Percentiles rank a stretch among this genome's conserved stretches.
Evolutionary conservation across 2,888 invertebrate genomes (phyloP).

Genomic region (Cistogaster globosa): DNA sequence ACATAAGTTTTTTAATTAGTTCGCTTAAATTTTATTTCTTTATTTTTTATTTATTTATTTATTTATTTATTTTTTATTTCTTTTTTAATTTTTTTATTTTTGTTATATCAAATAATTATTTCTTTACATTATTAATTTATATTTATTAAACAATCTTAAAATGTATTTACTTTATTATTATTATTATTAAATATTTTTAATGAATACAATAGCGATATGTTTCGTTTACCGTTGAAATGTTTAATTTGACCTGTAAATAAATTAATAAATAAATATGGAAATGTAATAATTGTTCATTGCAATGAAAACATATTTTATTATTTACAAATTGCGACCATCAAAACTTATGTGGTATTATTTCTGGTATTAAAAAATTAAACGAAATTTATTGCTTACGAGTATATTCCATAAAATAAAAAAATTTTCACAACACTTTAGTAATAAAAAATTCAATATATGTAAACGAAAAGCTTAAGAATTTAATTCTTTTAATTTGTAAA

Average conservation of each 20-base stretch:
- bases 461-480: too few relatives aligned
- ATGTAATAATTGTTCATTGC: not conserved
- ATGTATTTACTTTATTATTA: constrained; percentile 1
- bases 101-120: not conserved
- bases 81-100: not conserved
- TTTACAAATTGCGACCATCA: too few relatives aligned
- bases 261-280: not conserved
- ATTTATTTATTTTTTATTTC: not conserved
- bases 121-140: not conserved
- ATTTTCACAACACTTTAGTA: too few relatives aligned
- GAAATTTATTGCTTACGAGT: too few relatives aligned
- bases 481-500: too few relatives aligned
- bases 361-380: too few relatives aligned
- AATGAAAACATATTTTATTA: not conserved
- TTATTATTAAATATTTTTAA: constrained; percentile 27
- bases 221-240: constrained; percentile 47
- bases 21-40: constrained; percentile 7
- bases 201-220: constrained; percentile 67
- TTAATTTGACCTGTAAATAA: constrained; percentile 34
- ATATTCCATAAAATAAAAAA: too few relatives aligned
- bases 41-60: not conserved
- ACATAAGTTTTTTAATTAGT: constrained; percentile 1
- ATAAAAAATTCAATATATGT: too few relatives aligned
- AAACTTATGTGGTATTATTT: too few relatives aligned
- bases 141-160: constrained; percentile 7